Conservation (phyloP, 2,888 invertebrate genomes). For the Phyllotreta cruciferae region DNA sequence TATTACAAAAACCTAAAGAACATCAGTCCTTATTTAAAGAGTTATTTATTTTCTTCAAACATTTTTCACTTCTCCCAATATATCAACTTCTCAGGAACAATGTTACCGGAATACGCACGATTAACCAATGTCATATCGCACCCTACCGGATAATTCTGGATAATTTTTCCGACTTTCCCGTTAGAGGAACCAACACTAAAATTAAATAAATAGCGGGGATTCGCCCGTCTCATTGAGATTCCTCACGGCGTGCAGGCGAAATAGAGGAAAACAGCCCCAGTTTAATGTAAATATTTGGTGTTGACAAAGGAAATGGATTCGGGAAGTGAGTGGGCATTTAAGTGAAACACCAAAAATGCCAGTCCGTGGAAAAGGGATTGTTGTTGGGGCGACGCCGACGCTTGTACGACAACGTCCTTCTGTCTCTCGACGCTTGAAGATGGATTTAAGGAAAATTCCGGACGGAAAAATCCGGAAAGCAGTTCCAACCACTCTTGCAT, state of each 20-base stretch:
- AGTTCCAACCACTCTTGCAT: not conserved
- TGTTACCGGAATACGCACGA: no score
- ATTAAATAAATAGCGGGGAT: constrained; percentile 28
- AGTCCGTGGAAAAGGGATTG: constrained; percentile 19
- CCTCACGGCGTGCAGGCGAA: constrained; percentile 8
- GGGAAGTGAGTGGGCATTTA: constrained; percentile 27
- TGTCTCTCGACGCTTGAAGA: constrained; percentile 9
- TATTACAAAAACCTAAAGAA: no score
- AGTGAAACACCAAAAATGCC: constrained; percentile 30
- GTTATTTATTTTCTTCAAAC: no score
- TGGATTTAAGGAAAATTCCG: constrained; percentile 22
- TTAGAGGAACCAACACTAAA: constrained; percentile 8
- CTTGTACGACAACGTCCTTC: constrained; percentile 8
- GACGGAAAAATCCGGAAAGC: not conserved
- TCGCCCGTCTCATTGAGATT: constrained; percentile 24
- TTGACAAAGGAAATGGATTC: constrained; percentile 30
- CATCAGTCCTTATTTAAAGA: no score
- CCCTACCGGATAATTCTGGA: not conserved
- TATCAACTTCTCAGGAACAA: no score
- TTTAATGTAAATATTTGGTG: constrained; percentile 37
- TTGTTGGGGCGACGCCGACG: constrained; percentile 10
- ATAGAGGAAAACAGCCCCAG: constrained; percentile 14
- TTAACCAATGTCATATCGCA: no score
- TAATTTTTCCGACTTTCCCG: constrained; percentile 3
- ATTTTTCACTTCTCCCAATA: no score